phyloP scores from a whole-genome alignment of 64 coral and sea anemone genomes.

The Pocillopora damicornis region DNA sequence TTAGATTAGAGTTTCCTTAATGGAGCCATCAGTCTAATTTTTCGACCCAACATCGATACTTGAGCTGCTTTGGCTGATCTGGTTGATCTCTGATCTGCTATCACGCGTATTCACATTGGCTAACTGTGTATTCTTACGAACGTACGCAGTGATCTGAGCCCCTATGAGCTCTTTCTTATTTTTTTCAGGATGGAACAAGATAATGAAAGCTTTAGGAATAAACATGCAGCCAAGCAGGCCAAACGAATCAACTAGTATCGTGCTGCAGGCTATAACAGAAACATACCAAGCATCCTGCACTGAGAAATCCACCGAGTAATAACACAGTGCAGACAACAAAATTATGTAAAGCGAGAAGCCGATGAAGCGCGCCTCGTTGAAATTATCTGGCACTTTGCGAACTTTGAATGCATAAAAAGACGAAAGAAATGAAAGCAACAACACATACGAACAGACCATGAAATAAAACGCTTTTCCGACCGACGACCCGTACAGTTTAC shows the following conservation, averaged over 20 bases:
- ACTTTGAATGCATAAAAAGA: slow-evolving; percentile 48
- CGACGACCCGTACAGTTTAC: slow-evolving; percentile 8
- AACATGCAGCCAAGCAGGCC: slow-evolving; percentile 17
- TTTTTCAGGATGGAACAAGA: slow-evolving; percentile 7
- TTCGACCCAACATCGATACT: neutral
- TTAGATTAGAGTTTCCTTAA: too few species aligned
- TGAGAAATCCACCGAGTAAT: slow-evolving; percentile 20
- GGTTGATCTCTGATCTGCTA: neutral
- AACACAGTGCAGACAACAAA: slow-evolving; percentile 36
- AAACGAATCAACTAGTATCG: neutral
- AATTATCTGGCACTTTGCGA: slow-evolving; percentile 46
- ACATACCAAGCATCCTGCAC: slow-evolving; percentile 7
- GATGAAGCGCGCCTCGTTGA: slow-evolving; percentile 53
- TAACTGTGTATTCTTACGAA: neutral
- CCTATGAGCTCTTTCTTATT: neutral
- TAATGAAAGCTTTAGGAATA: slow-evolving; percentile 1
- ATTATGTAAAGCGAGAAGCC: slow-evolving; percentile 48
- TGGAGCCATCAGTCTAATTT: neutral
- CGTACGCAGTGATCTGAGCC: neutral
- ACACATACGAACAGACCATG: slow-evolving; percentile 8
- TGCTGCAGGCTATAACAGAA: neutral
- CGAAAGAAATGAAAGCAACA: slow-evolving; percentile 20
- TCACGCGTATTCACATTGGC: neutral
- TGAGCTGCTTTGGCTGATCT: neutral
- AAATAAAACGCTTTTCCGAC: slow-evolving; percentile 10